Percentiles rank a stretch among this genome's conserved stretches.
phyloP scores from a whole-genome alignment of 2,113 vertebrate genomes.

The Meles meles region DNA sequence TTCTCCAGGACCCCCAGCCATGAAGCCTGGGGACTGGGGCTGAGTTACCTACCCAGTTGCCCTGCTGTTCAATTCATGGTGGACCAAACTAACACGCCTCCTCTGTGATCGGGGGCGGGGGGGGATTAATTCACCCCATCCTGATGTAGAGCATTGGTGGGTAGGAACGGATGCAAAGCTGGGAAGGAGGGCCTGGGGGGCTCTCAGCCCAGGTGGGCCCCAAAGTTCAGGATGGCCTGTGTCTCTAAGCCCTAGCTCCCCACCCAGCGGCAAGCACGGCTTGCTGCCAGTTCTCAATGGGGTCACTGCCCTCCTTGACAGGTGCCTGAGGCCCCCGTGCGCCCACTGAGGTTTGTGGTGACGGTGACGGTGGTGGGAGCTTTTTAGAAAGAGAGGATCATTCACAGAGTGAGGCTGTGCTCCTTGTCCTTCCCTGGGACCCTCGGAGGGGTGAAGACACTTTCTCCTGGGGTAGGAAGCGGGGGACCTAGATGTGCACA shows the following conservation, averaged over 20 bases:
- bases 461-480: not conserved
- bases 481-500: not conserved
- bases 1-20: not conserved
- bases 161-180: not conserved
- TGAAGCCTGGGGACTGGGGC: not conserved
- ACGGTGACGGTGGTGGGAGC: not conserved
- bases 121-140: not conserved
- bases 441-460: not conserved
- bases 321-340: not conserved
- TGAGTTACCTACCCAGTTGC: not conserved
- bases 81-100: not conserved
- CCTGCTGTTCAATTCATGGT: not conserved
- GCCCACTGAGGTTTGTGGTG: not conserved
- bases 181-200: not conserved
- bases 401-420: not conserved
- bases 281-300: not conserved
- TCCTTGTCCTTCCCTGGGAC: not conserved
- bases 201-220: not conserved
- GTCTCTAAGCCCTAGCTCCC: not conserved
- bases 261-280: not conserved
- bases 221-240: not conserved
- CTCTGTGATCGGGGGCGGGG: not conserved
- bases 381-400: not conserved
- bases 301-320: fast-evolving
- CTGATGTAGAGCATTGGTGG: not conserved